Conservation (phyloP, 1,140 invertebrate species). For the Aphidius gifuensis region DNA sequence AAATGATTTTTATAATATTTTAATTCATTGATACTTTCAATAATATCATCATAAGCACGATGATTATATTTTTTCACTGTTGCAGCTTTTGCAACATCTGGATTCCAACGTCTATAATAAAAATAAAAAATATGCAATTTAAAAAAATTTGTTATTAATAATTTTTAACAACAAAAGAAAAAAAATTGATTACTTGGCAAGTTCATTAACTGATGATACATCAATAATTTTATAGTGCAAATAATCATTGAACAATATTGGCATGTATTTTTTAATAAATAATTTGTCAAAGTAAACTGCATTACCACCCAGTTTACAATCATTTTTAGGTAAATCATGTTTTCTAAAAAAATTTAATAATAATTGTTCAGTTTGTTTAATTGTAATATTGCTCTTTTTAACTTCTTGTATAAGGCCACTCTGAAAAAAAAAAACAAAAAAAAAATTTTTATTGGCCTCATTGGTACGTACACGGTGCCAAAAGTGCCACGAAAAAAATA, state of each 20-base stretch:
- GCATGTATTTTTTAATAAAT: slow-evolving; percentile 77
- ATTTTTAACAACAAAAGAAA: too few relatives aligned
- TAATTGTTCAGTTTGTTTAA: slow-evolving; percentile 66
- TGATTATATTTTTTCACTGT: slow-evolving; percentile 69
- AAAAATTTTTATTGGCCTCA: too few relatives aligned
- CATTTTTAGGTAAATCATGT: slow-evolving; percentile 56
- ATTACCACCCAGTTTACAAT: slow-evolving; percentile 73
- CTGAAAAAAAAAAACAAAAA: slow-evolving; percentile 42
- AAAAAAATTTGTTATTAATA: too few relatives aligned
- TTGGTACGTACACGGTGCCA: too few relatives aligned
- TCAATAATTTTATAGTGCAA: slow-evolving; percentile 93
- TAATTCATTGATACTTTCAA: slow-evolving; percentile 82
- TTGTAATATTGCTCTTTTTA: slow-evolving; percentile 63
- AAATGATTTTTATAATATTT: slow-evolving; percentile 66
- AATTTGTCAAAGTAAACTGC: slow-evolving; percentile 81
- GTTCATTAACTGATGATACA: slow-evolving; percentile 79
- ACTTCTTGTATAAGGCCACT: slow-evolving; percentile 73
- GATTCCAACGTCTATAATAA: slow-evolving; percentile 68
- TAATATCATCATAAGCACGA: slow-evolving; percentile 78
- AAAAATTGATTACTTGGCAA: slow-evolving; percentile 56
- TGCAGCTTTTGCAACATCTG: slow-evolving; percentile 54
- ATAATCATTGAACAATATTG: slow-evolving; percentile 65
- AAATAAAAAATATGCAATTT: too few relatives aligned
- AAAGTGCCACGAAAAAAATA: too few relatives aligned
- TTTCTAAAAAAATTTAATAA: slow-evolving; percentile 72